Percentiles rank a stretch among this genome's conserved stretches.
These are phyloP conservation scores for Hydropsyche tenuis DNA, from an alignment of 1,140 invertebrate species.

Conservation along the genomic window DNA sequence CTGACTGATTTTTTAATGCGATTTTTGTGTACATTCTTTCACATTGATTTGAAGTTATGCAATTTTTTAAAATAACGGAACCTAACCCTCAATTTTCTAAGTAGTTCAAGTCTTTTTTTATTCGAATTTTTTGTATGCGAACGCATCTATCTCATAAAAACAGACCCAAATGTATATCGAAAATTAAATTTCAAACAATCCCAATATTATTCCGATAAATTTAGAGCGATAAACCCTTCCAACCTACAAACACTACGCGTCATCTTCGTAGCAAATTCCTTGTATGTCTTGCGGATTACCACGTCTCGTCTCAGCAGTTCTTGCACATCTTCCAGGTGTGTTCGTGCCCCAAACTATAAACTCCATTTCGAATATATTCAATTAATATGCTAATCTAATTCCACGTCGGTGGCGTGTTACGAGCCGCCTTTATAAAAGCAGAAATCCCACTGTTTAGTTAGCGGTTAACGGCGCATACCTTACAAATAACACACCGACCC, in stretches of 20 bases:
- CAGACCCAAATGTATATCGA: no score
- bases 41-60: no score
- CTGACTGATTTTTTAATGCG: no score
- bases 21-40: no score
- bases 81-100: no score
- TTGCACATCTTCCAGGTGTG: background rate
- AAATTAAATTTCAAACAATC: no score
- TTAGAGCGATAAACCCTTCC: no score
- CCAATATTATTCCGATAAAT: background rate
- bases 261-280: background rate
- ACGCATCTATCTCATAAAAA: no score
- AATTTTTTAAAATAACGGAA: no score
- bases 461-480: slow-evolving; percentile 48
- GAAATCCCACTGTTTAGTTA: slow-evolving; percentile 51
- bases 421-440: slow-evolving; percentile 48
- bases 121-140: no score
- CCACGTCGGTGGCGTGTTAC: slow-evolving; percentile 44
- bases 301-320: background rate
- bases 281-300: no score
- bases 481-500: slow-evolving; percentile 36
- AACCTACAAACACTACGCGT: background rate
- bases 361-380: slow-evolving; percentile 50
- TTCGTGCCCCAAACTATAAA: slow-evolving; percentile 44
- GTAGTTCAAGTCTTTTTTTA: no score
- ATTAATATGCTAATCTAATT: slow-evolving; percentile 52